Base-by-base conservation (phyloP, 2,797 vertebrate genomes). In the Spheniscus humboldti region DNA sequence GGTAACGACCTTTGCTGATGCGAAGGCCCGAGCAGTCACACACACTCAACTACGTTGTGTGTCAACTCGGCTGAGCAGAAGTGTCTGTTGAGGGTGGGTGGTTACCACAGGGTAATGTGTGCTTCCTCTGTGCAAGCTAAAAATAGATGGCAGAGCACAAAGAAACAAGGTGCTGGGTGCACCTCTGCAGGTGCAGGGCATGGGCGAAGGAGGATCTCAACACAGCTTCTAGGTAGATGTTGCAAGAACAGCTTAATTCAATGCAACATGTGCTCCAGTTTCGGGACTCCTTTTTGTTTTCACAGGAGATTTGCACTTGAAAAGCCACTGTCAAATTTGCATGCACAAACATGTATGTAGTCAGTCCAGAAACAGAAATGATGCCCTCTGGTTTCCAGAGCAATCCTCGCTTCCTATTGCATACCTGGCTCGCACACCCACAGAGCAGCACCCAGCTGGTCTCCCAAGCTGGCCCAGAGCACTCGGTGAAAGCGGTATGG, bases 321-420 rank as follows among this genome's bases (percentile, higher is more conserved):
- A 94, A 96, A 97, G 96, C 77, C 90, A 5, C 93, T 57, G 74
- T 72, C 88, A 57, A 41, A 96, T 95, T 86, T 89, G 94, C 94
- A 88, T 90, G 92, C n/a, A 4, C 68, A 56, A 86, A 77, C 86
- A 27, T 67, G 75, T 9, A 18, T 14, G 0, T 41, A 19, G 18
- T 18, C 31, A 6, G 52, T 28, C 88, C 78, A 57, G 94, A 3
- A 39, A 5, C 48, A 64, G 84, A 73, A 68, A 53, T 4, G 63
- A 62, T 94, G 80, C 81, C 86, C 63, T 71, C 52, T 24, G 84
- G n/a, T 93, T 77, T 43, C 35, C 86, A 77, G 77, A 82, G 87
- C 41, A 17, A n/a, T 39, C 25, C 66, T 59, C 0, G 1, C 3
- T 23, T 64, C 90, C 79, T 71, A 27, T 3, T 27, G 78, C 60